These are phyloP conservation scores for Hippocampus mohnikei DNA, from an alignment of 2,113 vertebrate species.

Conservation along the genomic window DNA sequence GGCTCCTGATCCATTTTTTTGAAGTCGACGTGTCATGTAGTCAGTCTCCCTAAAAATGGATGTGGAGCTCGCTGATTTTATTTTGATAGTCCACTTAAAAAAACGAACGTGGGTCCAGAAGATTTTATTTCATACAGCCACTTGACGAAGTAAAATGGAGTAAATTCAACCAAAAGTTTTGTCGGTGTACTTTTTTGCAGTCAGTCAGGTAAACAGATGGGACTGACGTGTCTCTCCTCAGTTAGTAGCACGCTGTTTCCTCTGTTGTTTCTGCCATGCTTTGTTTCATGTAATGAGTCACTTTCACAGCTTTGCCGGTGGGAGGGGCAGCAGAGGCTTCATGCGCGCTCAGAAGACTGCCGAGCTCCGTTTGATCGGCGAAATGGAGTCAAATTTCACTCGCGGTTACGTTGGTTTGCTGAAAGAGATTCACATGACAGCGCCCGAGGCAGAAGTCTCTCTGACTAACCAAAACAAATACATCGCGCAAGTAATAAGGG, in stretches of 20 bases:
- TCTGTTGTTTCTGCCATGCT: background rate
- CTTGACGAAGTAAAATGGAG: too few species aligned
- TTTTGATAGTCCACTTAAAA: too few species aligned
- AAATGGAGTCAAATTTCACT: background rate
- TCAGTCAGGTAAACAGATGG: background rate
- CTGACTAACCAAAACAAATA: background rate
- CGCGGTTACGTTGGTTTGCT: background rate
- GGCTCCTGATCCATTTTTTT: too few species aligned
- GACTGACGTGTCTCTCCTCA: background rate
- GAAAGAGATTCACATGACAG: background rate
- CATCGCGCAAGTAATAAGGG: background rate
- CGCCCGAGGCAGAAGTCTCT: background rate
- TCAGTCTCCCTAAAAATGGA: too few species aligned
- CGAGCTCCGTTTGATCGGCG: background rate
- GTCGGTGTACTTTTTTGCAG: background rate
- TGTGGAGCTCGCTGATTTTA: too few species aligned
- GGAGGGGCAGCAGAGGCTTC: background rate
- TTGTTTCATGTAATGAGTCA: background rate
- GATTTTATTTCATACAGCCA: too few species aligned
- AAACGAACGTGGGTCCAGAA: too few species aligned
- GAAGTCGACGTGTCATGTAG: too few species aligned
- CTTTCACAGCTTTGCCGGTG: background rate
- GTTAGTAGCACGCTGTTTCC: too few species aligned
- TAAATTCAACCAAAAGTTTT: too few species aligned
- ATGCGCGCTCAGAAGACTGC: background rate